Evolutionary conservation across 2,888 invertebrate genomes (phyloP), one percentile per base, ranked within the genome.

Genomic region (Sphaerophoria rueppellii): DNA sequence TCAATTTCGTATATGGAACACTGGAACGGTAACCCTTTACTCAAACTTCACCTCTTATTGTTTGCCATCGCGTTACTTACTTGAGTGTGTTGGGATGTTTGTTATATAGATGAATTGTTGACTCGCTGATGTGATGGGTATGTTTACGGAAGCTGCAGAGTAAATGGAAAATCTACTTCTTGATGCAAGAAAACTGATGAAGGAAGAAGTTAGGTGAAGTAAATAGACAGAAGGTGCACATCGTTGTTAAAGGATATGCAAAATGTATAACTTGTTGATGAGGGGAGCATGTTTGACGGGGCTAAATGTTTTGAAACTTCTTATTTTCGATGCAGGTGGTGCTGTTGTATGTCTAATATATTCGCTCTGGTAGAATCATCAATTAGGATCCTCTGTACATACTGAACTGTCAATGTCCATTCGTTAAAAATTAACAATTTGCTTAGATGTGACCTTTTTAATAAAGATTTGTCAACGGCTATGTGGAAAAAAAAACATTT

Each of bases 181-280:
- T 72, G 60, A 82, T 69, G 76, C 81, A 72, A 72, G 81, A 72
- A 67, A 82, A 76, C 67, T 60, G 81, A 81, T 72, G 76, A 72
- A 67, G 34, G 54, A 16, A 60, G 60, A 50, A 9, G 12, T 12
- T 16, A 54, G 57, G 43, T 9, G 12, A 11, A 43, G 43, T 11
- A 12, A 43, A 43, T 43, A 43, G 43, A 67, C 67, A 71, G 71
- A 65, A 65, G 65, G 70, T 57, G 61, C 61, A 69, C 24, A 24
- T 24, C 24, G 24, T 81, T 71, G 75, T 81, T 67, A 57, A 67
- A 72, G 67, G 57, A 70, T 76, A 76, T 76, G 76, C 48, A 72
- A 76, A 72, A 72, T 76, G 50, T 32, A 35, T 16, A 81, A 2
- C n/a, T 40, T 7, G 40, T 4, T 11, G 43, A 70, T 58, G 63